phyloP scores from a whole-genome alignment of 2,797 vertebrate genomes.

The Pempheris klunzingeri region DNA sequence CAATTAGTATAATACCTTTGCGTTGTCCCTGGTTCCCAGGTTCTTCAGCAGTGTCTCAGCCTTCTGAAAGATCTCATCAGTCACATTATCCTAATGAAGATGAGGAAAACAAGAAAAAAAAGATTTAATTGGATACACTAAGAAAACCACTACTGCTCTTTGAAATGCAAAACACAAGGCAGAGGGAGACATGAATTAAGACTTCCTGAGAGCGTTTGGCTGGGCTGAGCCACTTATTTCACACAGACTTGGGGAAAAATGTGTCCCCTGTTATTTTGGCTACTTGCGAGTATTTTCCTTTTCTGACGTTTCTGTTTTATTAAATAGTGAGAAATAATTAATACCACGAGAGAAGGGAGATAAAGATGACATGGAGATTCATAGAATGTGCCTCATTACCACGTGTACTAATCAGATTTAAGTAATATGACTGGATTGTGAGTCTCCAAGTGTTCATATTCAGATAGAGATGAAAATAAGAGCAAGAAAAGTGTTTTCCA shows the following conservation, averaged over 20 bases:
- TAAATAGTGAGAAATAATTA: constrained; percentile 61
- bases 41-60: constrained; percentile 89
- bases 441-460: neutral
- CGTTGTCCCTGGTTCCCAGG: constrained; percentile 91
- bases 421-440: neutral
- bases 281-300: neutral
- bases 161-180: constrained; percentile 79
- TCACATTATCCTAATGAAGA: constrained; percentile 88
- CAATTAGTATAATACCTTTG: constrained; percentile 90
- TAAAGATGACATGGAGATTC: constrained; percentile 27
- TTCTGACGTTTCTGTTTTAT: constrained; percentile 51
- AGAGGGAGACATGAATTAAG: constrained; percentile 62
- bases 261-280: constrained; percentile 51
- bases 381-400: constrained; percentile 14
- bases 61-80: constrained; percentile 88
- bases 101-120: constrained; percentile 49
- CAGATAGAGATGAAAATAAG: constrained; percentile 5
- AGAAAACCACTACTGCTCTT: constrained; percentile 74
- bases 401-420: neutral
- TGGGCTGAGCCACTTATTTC: constrained; percentile 68
- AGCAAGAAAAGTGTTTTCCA: constrained; percentile 12
- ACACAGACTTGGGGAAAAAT: constrained; percentile 36
- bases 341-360: constrained; percentile 12
- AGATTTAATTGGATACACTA: constrained; percentile 82
- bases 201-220: constrained; percentile 56